Percentiles rank a stretch among this genome's conserved stretches.
Conservation (phyloP, 2,888 invertebrate genomes). For the Coenonympha arcania region DNA sequence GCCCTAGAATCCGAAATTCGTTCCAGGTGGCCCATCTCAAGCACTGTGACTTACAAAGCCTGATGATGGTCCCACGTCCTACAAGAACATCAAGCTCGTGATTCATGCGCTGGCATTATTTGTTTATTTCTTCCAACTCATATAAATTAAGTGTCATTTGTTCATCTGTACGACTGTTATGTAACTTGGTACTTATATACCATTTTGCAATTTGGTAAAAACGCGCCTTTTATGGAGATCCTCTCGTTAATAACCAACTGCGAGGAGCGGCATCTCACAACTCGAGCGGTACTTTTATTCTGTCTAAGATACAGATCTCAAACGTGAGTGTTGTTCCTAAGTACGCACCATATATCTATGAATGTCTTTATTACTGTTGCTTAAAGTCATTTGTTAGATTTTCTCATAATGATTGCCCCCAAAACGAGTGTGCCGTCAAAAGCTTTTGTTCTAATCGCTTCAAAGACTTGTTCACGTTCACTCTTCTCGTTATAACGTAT, state of each 20-base stretch:
- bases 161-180: too few relatives aligned
- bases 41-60: too few relatives aligned
- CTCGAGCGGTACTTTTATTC: constrained; percentile 71
- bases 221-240: constrained; percentile 36
- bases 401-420: constrained; percentile 74
- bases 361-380: constrained; percentile 71
- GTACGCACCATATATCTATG: constrained; percentile 70
- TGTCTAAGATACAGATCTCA: constrained; percentile 67
- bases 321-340: constrained; percentile 72
- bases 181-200: constrained; percentile 1
- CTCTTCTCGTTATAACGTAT: constrained; percentile 22
- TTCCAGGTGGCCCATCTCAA: too few relatives aligned
- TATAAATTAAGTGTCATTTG: too few relatives aligned
- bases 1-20: not conserved
- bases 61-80: too few relatives aligned
- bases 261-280: constrained; percentile 62
- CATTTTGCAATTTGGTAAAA: constrained; percentile 21
- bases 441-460: constrained; percentile 71
- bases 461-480: constrained; percentile 36
- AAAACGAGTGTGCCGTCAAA: constrained; percentile 72
- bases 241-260: constrained; percentile 54
- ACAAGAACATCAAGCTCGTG: too few relatives aligned
- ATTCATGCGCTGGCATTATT: too few relatives aligned
- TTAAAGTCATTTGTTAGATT: constrained; percentile 72
- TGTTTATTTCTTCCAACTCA: too few relatives aligned